phyloP scores from a whole-genome alignment of 2,797 vertebrate genomes.

The Euthynnus affinis region DNA sequence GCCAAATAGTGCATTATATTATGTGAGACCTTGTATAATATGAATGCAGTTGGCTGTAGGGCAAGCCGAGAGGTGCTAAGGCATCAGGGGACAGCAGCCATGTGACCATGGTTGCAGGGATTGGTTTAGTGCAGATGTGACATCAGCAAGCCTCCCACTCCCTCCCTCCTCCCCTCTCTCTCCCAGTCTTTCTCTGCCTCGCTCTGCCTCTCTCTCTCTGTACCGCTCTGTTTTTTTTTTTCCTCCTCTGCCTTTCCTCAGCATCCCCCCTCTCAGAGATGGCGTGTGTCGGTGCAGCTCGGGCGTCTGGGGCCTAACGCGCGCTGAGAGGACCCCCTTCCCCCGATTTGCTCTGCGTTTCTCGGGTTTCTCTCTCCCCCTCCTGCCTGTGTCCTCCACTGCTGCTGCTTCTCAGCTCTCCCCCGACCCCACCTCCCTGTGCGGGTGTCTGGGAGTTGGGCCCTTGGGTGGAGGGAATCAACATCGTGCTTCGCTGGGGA shows the following conservation, averaged over 20 bases:
- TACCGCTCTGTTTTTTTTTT: conserved; percentile 46
- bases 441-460: conserved; percentile 70
- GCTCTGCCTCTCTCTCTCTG: conserved; percentile 55
- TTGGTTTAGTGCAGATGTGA: conserved; percentile 85
- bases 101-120: conserved; percentile 80
- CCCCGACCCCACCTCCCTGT: conserved; percentile 52
- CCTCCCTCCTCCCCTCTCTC: conserved; percentile 61
- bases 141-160: conserved; percentile 80
- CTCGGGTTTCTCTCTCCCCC: conserved; percentile 24
- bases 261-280: conserved; percentile 83
- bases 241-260: conserved; percentile 75
- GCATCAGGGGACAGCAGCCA: conserved; percentile 79
- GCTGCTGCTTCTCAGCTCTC: conserved; percentile 36
- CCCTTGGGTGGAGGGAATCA: conserved; percentile 72
- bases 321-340: conserved; percentile 54
- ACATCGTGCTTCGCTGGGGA: conserved; percentile 71
- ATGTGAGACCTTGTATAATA: conserved; percentile 43
- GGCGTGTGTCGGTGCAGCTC: conserved; percentile 78
- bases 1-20: neutral
- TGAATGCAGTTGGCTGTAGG: conserved; percentile 53
- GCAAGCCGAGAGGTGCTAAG: conserved; percentile 65
- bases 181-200: conserved; percentile 39
- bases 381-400: conserved; percentile 44
- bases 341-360: conserved; percentile 56
- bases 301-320: conserved; percentile 77